Evolutionary conservation across 1,140 invertebrate species (phyloP).

Genomic region (Orussus abietinus): DNA sequence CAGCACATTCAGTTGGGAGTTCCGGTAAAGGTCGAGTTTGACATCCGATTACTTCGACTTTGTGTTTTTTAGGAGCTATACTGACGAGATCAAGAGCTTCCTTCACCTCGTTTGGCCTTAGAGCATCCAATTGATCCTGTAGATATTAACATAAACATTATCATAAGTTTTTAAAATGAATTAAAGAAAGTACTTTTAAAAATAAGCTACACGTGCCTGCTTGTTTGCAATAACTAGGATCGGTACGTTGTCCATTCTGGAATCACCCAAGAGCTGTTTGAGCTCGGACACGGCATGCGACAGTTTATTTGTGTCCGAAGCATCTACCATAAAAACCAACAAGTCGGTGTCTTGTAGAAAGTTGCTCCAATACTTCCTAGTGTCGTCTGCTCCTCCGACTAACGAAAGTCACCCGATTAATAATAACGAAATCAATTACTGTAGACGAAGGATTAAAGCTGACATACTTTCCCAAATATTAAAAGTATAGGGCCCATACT

Average conservation of each 20-base stretch:
- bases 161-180: background rate
- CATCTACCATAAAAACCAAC: constrained; percentile 53
- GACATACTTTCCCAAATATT: constrained; percentile 49
- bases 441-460: constrained; percentile 5
- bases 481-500: constrained; percentile 34
- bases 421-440: constrained; percentile 8
- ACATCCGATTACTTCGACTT: constrained; percentile 44
- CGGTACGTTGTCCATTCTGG: constrained; percentile 41
- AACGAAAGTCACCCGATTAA: constrained; percentile 14
- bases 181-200: background rate
- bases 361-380: constrained; percentile 48
- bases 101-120: constrained; percentile 41
- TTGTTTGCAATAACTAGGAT: constrained; percentile 50
- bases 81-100: constrained; percentile 45
- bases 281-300: constrained; percentile 37
- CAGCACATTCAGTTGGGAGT: constrained; percentile 11
- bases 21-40: constrained; percentile 34
- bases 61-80: constrained; percentile 40
- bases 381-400: constrained; percentile 48
- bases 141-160: constrained; percentile 15
- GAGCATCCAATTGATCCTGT: constrained; percentile 38
- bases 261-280: constrained; percentile 47
- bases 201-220: constrained; percentile 35
- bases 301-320: constrained; percentile 38
- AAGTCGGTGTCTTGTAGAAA: constrained; percentile 54